Evolutionary conservation across 2,113 vertebrate genomes (phyloP).

Genomic region (Callipepla californica): DNA sequence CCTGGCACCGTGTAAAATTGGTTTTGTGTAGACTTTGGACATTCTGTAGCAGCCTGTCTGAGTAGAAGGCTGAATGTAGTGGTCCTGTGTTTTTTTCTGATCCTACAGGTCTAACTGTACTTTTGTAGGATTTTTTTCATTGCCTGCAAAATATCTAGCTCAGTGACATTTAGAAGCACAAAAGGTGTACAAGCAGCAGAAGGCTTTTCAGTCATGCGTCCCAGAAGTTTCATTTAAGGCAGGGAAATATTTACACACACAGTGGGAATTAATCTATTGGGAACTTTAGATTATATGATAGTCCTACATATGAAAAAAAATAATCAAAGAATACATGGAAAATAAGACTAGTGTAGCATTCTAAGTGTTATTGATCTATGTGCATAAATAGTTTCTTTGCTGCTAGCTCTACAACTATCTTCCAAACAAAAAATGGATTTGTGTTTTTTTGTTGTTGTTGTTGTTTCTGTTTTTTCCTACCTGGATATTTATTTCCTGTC

Average conservation of each 20-base stretch:
- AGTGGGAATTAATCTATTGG: not conserved
- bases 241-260: not conserved
- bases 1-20: not conserved
- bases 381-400: not conserved
- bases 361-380: not conserved
- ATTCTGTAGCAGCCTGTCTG: not conserved
- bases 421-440: not conserved
- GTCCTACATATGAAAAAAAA: not conserved
- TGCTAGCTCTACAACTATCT: not conserved
- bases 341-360: not conserved
- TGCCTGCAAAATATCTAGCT: not conserved
- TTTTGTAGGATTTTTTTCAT: not conserved
- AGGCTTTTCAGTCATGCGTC: not conserved
- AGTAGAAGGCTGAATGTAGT: not conserved
- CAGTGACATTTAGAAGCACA: not conserved
- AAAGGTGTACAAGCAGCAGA: not conserved
- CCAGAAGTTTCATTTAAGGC: not conserved
- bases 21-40: not conserved
- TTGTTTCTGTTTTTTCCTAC: not conserved
- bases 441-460: too few relatives aligned
- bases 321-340: not conserved
- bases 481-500: not conserved
- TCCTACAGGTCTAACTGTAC: not conserved
- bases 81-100: not conserved
- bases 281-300: not conserved